phyloP scores from a whole-genome alignment of 2,797 vertebrate species.

The Mycteria americana region DNA sequence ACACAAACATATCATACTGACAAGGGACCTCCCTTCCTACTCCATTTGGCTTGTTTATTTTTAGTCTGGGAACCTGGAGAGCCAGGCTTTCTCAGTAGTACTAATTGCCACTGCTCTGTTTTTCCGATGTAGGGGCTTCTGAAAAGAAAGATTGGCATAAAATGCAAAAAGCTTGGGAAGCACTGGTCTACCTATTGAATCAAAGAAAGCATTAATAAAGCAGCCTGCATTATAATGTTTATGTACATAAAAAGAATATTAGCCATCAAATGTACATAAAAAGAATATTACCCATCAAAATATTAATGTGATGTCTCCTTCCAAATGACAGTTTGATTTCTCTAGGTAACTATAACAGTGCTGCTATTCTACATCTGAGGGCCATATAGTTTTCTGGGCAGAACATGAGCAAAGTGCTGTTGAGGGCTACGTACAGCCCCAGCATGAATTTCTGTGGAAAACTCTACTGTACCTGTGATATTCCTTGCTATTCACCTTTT shows the following conservation, averaged over 20 bases:
- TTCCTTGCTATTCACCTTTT: background rate
- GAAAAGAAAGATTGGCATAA: background rate
- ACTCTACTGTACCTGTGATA: background rate
- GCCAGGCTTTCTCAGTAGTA: background rate
- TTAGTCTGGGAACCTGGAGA: conserved; percentile 32
- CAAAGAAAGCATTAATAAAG: background rate
- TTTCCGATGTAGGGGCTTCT: background rate
- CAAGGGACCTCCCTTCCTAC: background rate
- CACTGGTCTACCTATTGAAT: background rate
- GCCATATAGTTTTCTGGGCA: background rate
- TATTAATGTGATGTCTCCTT: background rate
- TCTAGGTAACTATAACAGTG: background rate
- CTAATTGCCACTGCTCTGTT: background rate
- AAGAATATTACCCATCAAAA: background rate
- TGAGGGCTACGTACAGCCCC: background rate
- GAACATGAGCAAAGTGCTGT: background rate
- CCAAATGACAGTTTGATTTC: background rate
- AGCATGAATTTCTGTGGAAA: background rate
- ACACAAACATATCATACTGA: background rate
- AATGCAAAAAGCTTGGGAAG: background rate
- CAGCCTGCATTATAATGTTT: background rate
- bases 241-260: background rate
- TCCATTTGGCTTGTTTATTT: conserved; percentile 3
- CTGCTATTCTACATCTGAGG: background rate
- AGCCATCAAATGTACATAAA: background rate